Percentiles rank a stretch among this genome's conserved stretches.
Evolutionary conservation across 2,113 vertebrate genomes (phyloP).

Genomic region (Burhinus oedicnemus): DNA sequence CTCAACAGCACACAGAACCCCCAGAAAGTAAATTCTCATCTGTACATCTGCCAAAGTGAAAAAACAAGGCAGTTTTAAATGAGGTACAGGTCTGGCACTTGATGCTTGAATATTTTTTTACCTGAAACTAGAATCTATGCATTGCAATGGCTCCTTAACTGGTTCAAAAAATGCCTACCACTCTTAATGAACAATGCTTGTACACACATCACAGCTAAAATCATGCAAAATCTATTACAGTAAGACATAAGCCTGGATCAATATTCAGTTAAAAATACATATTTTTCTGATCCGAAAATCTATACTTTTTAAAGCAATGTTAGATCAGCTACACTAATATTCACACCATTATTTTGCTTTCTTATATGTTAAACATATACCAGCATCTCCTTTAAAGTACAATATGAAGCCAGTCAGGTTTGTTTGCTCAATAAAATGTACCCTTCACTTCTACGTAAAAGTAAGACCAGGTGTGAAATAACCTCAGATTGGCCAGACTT

Average conservation of each 20-base stretch:
- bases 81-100: background rate
- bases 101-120: background rate
- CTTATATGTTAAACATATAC: background rate
- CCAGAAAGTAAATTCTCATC: background rate
- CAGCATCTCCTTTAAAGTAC: background rate
- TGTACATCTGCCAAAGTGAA: background rate
- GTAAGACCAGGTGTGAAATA: background rate
- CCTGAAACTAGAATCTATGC: background rate
- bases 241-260: background rate
- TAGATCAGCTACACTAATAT: background rate
- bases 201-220: background rate
- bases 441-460: background rate
- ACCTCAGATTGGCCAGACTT: background rate
- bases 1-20: background rate
- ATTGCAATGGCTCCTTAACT: background rate
- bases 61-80: background rate
- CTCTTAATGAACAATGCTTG: background rate
- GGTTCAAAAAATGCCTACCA: background rate
- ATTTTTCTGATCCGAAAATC: background rate
- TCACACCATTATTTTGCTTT: background rate
- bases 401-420: background rate
- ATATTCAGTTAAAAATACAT: background rate
- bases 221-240: background rate
- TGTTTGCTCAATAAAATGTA: background rate
- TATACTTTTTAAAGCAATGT: background rate